Percentiles rank a stretch among this genome's conserved stretches.
phyloP scores from a whole-genome alignment of 2,113 vertebrate species.

The Zosterops lateralis region DNA sequence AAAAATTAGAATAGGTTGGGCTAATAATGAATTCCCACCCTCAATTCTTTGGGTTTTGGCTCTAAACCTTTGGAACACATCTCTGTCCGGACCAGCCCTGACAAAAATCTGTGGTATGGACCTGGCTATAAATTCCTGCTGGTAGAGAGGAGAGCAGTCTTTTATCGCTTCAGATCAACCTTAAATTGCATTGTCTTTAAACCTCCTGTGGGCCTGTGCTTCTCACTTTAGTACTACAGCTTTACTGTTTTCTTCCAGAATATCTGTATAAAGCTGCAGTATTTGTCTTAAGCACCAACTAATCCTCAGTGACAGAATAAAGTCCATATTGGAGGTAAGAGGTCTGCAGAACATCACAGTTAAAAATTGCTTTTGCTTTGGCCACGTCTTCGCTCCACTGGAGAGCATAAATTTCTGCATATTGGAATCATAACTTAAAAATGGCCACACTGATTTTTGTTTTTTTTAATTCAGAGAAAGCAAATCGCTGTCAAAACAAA shows the following conservation, averaged over 20 bases:
- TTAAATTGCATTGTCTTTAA: not conserved
- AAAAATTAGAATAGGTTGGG: not conserved
- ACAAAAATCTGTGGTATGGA: not conserved
- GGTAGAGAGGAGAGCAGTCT: not conserved
- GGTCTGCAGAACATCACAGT: not conserved
- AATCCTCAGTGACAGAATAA: slow-evolving; percentile 1
- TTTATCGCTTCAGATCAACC: not conserved
- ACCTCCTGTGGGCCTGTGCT: not conserved
- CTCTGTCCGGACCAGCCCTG: not conserved
- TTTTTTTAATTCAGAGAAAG: not conserved
- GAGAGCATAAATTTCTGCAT: not conserved
- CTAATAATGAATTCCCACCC: not conserved
- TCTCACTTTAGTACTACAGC: not conserved
- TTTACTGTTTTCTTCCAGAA: not conserved
- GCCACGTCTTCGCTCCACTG: not conserved
- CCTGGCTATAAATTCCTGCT: not conserved
- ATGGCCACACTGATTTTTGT: not conserved
- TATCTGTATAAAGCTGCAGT: not conserved
- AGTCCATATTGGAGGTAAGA: not conserved
- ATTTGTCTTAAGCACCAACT: not conserved
- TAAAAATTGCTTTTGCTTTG: slow-evolving; percentile 13
- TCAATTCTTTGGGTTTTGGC: not conserved
- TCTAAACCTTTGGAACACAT: not conserved
- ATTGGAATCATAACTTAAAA: slow-evolving; percentile 1
- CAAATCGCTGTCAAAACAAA: not conserved